A percentile compares a stretch with the other conserved stretches of the same genome.
These are phyloP conservation scores for Dunckerocampus dactyliophorus DNA, from an alignment of 2,113 vertebrate species.

Conservation along the genomic window DNA sequence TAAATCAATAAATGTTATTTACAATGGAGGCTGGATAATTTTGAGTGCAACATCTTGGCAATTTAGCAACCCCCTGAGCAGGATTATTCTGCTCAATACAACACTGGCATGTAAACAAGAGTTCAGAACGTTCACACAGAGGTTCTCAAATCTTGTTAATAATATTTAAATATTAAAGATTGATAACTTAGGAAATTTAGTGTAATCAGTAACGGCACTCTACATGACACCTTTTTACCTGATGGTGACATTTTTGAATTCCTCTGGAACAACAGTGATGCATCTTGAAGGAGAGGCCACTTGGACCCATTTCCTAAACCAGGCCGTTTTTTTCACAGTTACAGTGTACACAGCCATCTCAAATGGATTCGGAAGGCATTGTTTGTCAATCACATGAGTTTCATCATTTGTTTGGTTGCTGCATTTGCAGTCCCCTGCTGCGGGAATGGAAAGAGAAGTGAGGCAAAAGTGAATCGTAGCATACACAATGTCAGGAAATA, in stretches of 20 bases:
- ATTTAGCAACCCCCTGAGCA: no score
- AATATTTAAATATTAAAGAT: no score
- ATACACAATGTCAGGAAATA: not conserved
- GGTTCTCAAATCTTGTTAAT: no score
- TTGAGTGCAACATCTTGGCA: no score
- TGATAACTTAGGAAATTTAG: no score
- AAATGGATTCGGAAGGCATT: slow-evolving; percentile 67
- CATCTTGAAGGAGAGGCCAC: slow-evolving; percentile 52
- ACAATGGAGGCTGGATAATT: no score
- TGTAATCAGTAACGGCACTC: no score
- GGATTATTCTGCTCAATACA: no score
- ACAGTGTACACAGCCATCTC: slow-evolving; percentile 53
- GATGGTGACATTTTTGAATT: slow-evolving; percentile 54
- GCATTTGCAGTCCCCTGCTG: slow-evolving; percentile 65
- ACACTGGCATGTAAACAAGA: no score
- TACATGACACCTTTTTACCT: slow-evolving; percentile 44
- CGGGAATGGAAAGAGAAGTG: slow-evolving; percentile 15
- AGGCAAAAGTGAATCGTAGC: not conserved
- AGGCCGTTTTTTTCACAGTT: slow-evolving; percentile 35
- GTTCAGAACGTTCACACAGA: no score
- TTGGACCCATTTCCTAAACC: slow-evolving; percentile 38
- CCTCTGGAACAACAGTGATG: slow-evolving; percentile 54
- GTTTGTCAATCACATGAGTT: slow-evolving; percentile 42
- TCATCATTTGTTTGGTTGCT: slow-evolving; percentile 18
- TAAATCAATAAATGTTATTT: no score